Percentiles rank a stretch among this genome's conserved stretches.
Conservation (phyloP, 2,113 vertebrate genomes). For the Trichomycterus rosablanca region DNA sequence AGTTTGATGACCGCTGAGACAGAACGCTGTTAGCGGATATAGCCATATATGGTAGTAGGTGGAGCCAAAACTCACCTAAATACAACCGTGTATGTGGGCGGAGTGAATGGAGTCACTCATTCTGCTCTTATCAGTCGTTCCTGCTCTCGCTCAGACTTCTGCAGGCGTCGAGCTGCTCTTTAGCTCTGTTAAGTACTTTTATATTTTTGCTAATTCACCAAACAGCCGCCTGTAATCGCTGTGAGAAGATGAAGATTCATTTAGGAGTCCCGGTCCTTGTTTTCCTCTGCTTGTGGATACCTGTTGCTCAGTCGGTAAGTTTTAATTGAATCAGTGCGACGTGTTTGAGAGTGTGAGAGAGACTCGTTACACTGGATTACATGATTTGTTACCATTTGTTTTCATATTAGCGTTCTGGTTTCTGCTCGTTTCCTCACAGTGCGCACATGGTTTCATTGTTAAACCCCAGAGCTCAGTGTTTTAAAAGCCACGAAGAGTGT, state of each 20-base stretch:
- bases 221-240: not conserved
- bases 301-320: conserved; percentile 28
- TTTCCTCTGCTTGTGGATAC: conserved; percentile 34
- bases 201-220: no score
- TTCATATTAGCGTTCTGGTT: not conserved
- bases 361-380: no score
- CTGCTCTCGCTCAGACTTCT: not conserved
- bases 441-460: no score
- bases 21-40: not conserved
- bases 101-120: not conserved
- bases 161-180: not conserved
- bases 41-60: conserved; percentile 19
- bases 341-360: not conserved
- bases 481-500: no score
- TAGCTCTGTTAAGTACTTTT: not conserved
- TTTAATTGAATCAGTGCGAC: not conserved
- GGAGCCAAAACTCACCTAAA: conserved; percentile 14
- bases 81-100: conserved; percentile 9
- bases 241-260: conserved; percentile 22
- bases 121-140: not conserved
- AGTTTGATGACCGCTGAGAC: no score
- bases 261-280: conserved; percentile 2
- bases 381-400: no score
- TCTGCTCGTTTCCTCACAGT: no score
- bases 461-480: no score